Evolutionary conservation across 2,113 vertebrate genomes (phyloP).

Genomic region (Heptranchias perlo): DNA sequence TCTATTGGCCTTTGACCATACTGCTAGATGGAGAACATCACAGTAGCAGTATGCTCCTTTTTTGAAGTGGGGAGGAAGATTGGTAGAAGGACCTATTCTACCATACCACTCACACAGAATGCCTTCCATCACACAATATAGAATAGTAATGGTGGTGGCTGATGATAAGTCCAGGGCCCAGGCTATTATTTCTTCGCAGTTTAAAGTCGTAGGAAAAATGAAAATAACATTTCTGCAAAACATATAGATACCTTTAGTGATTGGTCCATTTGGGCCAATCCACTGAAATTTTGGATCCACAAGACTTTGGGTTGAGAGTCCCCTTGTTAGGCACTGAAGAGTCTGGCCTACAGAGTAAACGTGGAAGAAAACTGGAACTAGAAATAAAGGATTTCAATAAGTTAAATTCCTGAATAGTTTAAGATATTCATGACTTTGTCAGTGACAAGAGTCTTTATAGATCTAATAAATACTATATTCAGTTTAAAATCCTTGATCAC

Average conservation of each 20-base stretch:
- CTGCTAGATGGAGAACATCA: neutral
- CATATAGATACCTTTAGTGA: conserved; percentile 4
- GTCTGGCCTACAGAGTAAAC: conserved; percentile 29
- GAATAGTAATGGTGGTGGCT: neutral
- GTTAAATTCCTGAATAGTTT: conserved; percentile 17
- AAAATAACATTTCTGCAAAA: neutral
- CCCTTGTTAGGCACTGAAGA: conserved; percentile 18
- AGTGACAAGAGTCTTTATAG: neutral
- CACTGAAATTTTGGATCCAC: conserved; percentile 32
- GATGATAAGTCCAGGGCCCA: neutral
- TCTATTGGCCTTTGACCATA: neutral
- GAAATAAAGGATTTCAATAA: conserved; percentile 22
- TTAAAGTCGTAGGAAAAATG: neutral
- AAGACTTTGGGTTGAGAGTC: conserved; percentile 11
- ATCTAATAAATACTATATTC: neutral
- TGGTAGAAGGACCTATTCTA: neutral
- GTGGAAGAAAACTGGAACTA: conserved; percentile 36
- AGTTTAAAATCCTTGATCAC: neutral
- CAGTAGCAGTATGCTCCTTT: neutral
- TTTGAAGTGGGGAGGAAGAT: neutral
- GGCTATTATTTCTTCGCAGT: neutral
- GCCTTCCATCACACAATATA: neutral
- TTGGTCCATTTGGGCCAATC: conserved; percentile 32
- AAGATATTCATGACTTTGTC: neutral
- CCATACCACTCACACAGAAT: neutral